These are phyloP conservation scores for Epizoanthus rinbou DNA, from an alignment of 92 coral and sea anemone genomes.

Conservation along the genomic window DNA sequence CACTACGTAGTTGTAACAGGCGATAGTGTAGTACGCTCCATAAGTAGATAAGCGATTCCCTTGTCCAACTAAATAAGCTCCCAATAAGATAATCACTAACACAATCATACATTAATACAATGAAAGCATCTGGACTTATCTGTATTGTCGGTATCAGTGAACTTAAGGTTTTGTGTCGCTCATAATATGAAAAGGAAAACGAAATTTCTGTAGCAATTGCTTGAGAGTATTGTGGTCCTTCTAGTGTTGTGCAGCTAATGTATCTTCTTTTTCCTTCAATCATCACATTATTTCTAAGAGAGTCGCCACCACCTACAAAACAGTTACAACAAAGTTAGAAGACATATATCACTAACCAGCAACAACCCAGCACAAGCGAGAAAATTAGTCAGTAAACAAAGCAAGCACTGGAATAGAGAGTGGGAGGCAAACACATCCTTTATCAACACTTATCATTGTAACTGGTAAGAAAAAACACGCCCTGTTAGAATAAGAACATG, in stretches of 20 bases:
- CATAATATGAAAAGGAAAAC: conserved; percentile 14
- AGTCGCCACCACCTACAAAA: conserved; percentile 1
- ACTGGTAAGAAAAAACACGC: neutral
- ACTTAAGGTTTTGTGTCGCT: neutral
- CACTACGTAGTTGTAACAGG: conserved; percentile 7
- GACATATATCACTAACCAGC: neutral
- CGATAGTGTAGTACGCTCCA: conserved; percentile 33
- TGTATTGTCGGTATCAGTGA: conserved; percentile 24
- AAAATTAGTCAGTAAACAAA: neutral
- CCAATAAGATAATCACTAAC: conserved; percentile 17
- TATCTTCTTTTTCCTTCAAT: conserved; percentile 22
- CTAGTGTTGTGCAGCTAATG: conserved; percentile 24
- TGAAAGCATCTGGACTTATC: conserved; percentile 17
- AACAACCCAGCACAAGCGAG: neutral
- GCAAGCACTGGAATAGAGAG: neutral
- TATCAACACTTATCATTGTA: neutral
- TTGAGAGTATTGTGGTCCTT: conserved; percentile 25
- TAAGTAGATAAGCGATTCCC: conserved; percentile 33
- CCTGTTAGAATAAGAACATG: no score
- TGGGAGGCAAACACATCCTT: neutral
- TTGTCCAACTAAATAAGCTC: conserved; percentile 15
- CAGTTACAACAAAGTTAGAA: conserved; percentile 12
- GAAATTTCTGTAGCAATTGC: conserved; percentile 30
- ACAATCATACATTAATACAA: conserved; percentile 25
- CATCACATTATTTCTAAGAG: conserved; percentile 4